Percentiles rank a stretch among this genome's conserved stretches.
Conservation (phyloP, 2,888 invertebrate genomes). For the Noctua janthina region DNA sequence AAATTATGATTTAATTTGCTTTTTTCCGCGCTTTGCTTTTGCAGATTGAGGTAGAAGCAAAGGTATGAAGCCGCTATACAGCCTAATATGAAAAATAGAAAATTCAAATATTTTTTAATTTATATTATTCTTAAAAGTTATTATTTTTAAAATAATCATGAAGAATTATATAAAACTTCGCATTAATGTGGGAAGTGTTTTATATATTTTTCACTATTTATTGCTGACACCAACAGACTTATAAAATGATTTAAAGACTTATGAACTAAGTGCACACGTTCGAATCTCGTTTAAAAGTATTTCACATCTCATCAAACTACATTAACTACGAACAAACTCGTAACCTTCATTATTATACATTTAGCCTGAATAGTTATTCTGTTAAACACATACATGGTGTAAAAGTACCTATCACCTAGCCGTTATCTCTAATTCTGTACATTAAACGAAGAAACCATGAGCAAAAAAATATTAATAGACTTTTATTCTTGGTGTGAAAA, state of each 20-base stretch:
- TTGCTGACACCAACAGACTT: not conserved
- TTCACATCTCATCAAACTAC: not conserved
- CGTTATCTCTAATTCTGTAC: not conserved
- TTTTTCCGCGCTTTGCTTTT: too few relatives aligned
- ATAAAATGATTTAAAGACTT: not conserved
- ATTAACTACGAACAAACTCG: not conserved
- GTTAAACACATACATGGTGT: not conserved
- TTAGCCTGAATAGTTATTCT: not conserved
- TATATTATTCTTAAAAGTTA: too few relatives aligned
- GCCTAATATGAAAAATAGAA: too few relatives aligned
- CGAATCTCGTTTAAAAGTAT: not conserved
- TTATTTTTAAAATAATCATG: too few relatives aligned
- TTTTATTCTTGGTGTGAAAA: not conserved
- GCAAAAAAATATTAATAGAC: not conserved
- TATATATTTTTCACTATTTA: not conserved
- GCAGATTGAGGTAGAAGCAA: too few relatives aligned
- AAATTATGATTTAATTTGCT: too few relatives aligned
- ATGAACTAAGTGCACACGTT: not conserved
- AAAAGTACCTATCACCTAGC: not conserved
- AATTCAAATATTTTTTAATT: too few relatives aligned
- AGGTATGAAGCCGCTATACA: too few relatives aligned
- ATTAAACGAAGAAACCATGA: not conserved
- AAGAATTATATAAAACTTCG: too few relatives aligned
- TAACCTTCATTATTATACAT: not conserved
- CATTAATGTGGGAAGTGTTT: too few relatives aligned